Percentiles rank a stretch among this genome's conserved stretches.
These are phyloP conservation scores for Sphecodes monilicornis DNA, from an alignment of 2,888 invertebrate genomes.

Conservation along the genomic window DNA sequence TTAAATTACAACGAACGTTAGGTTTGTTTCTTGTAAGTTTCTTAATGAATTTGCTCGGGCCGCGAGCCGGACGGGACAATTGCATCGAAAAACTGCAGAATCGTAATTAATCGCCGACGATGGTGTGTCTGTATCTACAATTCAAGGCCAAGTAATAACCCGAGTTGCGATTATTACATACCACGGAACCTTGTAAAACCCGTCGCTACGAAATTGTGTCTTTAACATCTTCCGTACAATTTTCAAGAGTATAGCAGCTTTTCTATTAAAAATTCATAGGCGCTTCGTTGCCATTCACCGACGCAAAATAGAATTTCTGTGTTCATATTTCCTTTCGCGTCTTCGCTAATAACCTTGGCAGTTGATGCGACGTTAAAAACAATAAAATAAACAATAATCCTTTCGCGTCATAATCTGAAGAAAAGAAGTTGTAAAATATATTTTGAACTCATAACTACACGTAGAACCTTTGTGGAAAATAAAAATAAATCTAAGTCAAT, in stretches of 20 bases:
- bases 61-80: not conserved
- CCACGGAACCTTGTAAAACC: not conserved
- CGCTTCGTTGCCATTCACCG: not conserved
- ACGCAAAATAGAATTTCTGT: too few species aligned
- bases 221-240: not conserved
- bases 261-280: not conserved
- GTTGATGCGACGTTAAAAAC: too few species aligned
- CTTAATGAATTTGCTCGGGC: not conserved
- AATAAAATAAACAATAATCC: too few species aligned
- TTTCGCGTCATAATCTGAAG: too few species aligned
- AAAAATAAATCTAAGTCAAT: too few species aligned
- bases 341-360: too few species aligned
- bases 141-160: not conserved
- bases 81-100: not conserved
- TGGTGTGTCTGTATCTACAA: not conserved
- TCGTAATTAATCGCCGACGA: not conserved
- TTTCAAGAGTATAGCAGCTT: not conserved
- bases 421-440: too few species aligned
- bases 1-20: constrained; percentile 7
- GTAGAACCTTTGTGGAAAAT: too few species aligned
- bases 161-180: not conserved
- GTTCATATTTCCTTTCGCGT: too few species aligned
- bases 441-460: too few species aligned
- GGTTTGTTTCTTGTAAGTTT: constrained; percentile 18
- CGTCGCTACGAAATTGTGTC: not conserved